A percentile compares a stretch with the other conserved stretches of the same genome.
These are phyloP conservation scores for Pica pica DNA, from an alignment of 2,113 vertebrate species.

Conservation along the genomic window DNA sequence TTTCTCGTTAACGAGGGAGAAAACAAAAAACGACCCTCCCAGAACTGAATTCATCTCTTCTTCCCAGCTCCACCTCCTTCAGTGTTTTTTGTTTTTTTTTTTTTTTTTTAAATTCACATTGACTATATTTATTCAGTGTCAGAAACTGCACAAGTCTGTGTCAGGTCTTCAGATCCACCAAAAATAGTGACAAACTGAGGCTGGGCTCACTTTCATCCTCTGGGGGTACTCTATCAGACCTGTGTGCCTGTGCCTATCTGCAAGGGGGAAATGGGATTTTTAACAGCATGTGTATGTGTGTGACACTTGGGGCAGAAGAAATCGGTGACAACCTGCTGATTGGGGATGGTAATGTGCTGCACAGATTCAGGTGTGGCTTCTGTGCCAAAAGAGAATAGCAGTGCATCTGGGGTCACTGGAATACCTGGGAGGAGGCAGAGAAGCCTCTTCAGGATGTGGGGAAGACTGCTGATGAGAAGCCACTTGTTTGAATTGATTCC, in stretches of 20 bases:
- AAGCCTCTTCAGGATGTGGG: neutral
- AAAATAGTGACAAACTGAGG: neutral
- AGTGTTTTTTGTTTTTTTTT: neutral
- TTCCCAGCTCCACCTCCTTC: neutral
- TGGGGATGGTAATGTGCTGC: neutral
- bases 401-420: neutral
- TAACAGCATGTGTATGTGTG: neutral
- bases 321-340: fast-evolving
- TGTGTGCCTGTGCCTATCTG: neutral
- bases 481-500: neutral
- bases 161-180: neutral
- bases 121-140: neutral
- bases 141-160: neutral
- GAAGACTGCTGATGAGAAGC: neutral
- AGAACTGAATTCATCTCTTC: neutral
- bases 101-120: neutral
- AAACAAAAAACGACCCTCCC: neutral
- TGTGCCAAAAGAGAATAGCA: neutral
- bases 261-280: neutral
- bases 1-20: neutral
- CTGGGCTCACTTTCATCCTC: neutral
- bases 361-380: neutral
- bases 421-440: neutral
- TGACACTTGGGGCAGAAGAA: neutral
- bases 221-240: neutral